Conservation (phyloP, 2,888 invertebrate genomes). For the Caenorhabditis wallacei region DNA sequence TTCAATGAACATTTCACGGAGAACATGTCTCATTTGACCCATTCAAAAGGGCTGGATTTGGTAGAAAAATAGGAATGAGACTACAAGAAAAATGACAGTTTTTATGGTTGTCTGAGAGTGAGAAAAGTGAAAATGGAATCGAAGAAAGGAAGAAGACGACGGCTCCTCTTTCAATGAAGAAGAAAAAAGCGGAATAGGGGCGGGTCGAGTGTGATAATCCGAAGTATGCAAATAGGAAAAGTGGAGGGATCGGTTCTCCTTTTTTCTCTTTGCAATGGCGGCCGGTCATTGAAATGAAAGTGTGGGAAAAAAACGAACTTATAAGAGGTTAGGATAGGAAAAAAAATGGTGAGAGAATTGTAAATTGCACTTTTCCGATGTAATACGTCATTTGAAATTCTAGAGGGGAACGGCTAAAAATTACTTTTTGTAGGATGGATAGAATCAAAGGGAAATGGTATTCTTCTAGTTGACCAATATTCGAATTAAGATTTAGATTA, state of each 20-base stretch:
- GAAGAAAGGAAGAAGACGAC: background rate
- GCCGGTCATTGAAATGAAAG: conserved; percentile 48
- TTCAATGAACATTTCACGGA: conserved; percentile 10
- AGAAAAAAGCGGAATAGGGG: conserved; percentile 40
- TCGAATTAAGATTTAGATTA: too few species aligned
- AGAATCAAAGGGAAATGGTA: too few species aligned
- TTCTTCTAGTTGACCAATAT: too few species aligned
- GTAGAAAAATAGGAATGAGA: background rate
- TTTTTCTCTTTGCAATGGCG: background rate
- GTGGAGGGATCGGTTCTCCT: conserved; percentile 39
- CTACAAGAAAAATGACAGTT: conserved; percentile 21
- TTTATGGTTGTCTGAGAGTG: conserved; percentile 11
- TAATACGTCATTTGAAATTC: background rate
- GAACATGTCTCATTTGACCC: conserved; percentile 4
- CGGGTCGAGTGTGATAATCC: conserved; percentile 61
- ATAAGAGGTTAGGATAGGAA: conserved; percentile 7
- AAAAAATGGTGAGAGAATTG: conserved; percentile 13
- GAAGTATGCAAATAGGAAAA: conserved; percentile 59
- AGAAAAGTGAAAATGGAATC: conserved; percentile 1
- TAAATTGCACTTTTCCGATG: background rate
- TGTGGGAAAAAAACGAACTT: conserved; percentile 33
- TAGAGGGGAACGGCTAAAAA: background rate
- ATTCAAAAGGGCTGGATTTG: background rate
- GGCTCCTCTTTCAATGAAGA: conserved; percentile 4
- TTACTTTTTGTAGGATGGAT: too few species aligned